Base-by-base conservation (phyloP, 2,113 vertebrate genomes). In the Zosterops japonicus region DNA sequence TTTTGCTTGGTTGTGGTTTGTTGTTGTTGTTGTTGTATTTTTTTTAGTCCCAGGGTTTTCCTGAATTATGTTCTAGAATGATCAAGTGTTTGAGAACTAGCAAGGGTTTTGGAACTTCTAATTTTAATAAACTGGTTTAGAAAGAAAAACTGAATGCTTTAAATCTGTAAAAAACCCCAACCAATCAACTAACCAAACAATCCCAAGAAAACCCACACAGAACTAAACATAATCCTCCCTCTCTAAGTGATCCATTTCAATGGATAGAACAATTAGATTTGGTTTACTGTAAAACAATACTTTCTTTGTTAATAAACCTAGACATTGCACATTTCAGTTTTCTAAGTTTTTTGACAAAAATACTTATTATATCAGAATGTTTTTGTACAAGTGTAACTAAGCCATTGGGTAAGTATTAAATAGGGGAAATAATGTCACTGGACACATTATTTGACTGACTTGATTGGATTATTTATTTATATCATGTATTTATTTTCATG, bases 161-260 rank as follows among this genome's bases (percentile, higher is more conserved):
- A 61, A 70, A 83, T 31, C 8, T 46, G 2, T 61, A 61, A 52
- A 63, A 55, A 92, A 47, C 6, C 14, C 11, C 29, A 33, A 33
- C 7, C 52, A 28, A 52, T 5, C 12, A 76, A 11, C 2, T 5
- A n/a, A 47, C 11, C 3, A 22, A 79, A 16, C 1, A 44, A 44
- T 5, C 5, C 3, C 7, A 4, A 11, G 8, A 55, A 55, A 74
- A 14, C 1, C 7, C 41, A 15, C 12, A n/a, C 27, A 11, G 16
- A 35, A 9, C 21, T 42, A 67, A 57, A 35, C 12, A 64, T 68
- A 64, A 41, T 67, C 17, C 7, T n/a, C 19, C 16, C 64, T 71
- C 9, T 14, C 8, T 14, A 47, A 13, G 9, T n/a, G 23, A 46
- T 47, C 50, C 0, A 57, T 81, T 84, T 87, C 39, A 47, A n/a